A percentile compares a stretch with the other conserved stretches of the same genome.
phyloP scores from a whole-genome alignment of 2,797 vertebrate genomes.

The Darevskia nairensis region DNA sequence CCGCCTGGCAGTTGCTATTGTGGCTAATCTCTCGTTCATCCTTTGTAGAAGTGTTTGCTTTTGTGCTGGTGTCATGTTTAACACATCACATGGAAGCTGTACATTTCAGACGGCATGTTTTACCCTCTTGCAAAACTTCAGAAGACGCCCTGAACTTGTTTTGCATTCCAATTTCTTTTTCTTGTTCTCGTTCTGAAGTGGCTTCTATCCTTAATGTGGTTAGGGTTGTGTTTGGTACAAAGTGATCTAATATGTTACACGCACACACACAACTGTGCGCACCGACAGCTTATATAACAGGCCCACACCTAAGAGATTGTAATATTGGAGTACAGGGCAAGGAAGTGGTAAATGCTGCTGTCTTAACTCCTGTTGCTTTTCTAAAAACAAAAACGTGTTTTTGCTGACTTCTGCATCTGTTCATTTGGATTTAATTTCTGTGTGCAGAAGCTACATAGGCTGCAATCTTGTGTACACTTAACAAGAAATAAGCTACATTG shows the following conservation, averaged over 20 bases:
- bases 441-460: too few relatives aligned
- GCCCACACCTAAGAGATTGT: neutral
- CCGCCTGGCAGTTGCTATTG: neutral
- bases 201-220: neutral
- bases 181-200: neutral
- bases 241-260: neutral
- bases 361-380: neutral
- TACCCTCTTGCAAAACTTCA: neutral
- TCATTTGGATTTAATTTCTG: neutral
- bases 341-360: neutral
- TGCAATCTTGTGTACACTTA: neutral
- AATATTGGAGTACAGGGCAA: neutral
- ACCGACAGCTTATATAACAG: neutral
- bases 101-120: neutral
- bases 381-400: neutral
- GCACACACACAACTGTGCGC: too few relatives aligned
- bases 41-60: neutral
- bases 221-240: neutral
- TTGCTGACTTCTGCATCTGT: too few relatives aligned
- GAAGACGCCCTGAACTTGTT: neutral
- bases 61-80: neutral
- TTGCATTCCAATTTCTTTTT: too few relatives aligned
- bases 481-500: too few relatives aligned
- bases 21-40: neutral
- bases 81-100: neutral